Base-by-base conservation (phyloP, 1,140 invertebrate species). In the Kradibia gibbosae region DNA sequence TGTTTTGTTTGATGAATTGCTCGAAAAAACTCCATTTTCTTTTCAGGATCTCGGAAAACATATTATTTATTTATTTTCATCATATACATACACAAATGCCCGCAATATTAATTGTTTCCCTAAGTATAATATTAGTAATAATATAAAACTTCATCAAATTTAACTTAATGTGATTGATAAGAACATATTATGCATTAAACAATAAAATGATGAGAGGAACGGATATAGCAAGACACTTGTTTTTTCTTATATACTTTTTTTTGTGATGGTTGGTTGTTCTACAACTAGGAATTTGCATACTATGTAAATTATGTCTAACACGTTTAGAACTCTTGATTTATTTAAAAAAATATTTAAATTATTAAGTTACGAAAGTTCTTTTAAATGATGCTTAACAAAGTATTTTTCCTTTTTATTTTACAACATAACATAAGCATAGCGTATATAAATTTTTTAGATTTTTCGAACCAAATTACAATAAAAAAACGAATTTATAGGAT, bases 361-460 rank as follows among this genome's bases (percentile, higher is more conserved):
- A 72, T 31, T n/a, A 72, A 10, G 70, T 72, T 48, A 72, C 70
- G 45, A 72, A 72, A 72, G 70, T 72, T 72, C 45, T 42, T 50
- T 72, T 48, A 48, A 72, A 72, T 60, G 73, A 75, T 57, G 73
- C 53, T 57, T 36, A 28, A 53, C 34, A 75, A 39, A 34, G 34
- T 75, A 53, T 75, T 57, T 36, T 75, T 45, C 36, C 55, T 62
- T 60, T 62, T 45, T 53, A n/a, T 39, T 22, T 42, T 4, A 62
- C 17, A 45, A 45, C n/a, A 62, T 76, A 76, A 76, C n/a, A n/a
- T n/a, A n/a, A n/a, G n/a, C n/a, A n/a, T n/a, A n/a, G n/a, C n/a
- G n/a, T n/a, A 76, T 76, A 76, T 76, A 45, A 39, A 60, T 78
- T 78, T 78, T 67, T 36, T 0, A n/a, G 36, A 70, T n/a, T 78